A percentile compares a stretch with the other conserved stretches of the same genome.
These are phyloP conservation scores for Erpetoichthys calabaricus DNA, from an alignment of 2,797 vertebrate species.

Conservation along the genomic window DNA sequence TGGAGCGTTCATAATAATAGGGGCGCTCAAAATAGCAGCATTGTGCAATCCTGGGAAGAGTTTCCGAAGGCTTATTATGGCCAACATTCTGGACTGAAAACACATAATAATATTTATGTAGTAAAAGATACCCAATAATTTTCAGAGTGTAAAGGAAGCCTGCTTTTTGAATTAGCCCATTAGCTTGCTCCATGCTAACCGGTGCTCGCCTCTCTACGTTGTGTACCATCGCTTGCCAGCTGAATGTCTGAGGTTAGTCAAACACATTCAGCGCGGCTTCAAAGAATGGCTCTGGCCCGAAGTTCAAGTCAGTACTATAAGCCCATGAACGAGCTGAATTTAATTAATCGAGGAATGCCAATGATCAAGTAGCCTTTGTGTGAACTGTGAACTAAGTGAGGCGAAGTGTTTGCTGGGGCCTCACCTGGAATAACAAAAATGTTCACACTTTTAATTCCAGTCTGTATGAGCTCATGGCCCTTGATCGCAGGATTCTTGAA, in stretches of 20 bases:
- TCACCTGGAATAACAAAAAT: neutral
- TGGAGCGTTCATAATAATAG: too few species aligned
- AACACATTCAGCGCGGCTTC: constrained; percentile 36
- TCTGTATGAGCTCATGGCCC: too few species aligned
- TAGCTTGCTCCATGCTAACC: too few species aligned
- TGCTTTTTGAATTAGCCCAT: too few species aligned
- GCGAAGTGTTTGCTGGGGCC: constrained; percentile 5
- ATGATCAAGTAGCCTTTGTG: constrained; percentile 21
- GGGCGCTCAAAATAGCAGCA: too few species aligned
- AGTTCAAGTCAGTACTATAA: constrained; percentile 29
- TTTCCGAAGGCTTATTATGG: too few species aligned
- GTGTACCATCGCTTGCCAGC: constrained; percentile 36
- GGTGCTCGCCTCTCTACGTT: neutral
- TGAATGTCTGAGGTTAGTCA: constrained; percentile 42
- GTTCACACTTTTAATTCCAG: neutral
- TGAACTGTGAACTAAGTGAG: constrained; percentile 23
- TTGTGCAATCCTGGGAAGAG: too few species aligned
- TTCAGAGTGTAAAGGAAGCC: too few species aligned
- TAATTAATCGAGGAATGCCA: constrained; percentile 43
- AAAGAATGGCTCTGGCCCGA: constrained; percentile 43
- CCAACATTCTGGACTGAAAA: too few species aligned
- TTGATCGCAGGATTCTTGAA: too few species aligned
- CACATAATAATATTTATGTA: too few species aligned
- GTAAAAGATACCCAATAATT: too few species aligned
- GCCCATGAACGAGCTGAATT: constrained; percentile 38